These are phyloP conservation scores for Anthopleura sola DNA, from an alignment of 64 coral and sea anemone species.

Conservation along the genomic window DNA sequence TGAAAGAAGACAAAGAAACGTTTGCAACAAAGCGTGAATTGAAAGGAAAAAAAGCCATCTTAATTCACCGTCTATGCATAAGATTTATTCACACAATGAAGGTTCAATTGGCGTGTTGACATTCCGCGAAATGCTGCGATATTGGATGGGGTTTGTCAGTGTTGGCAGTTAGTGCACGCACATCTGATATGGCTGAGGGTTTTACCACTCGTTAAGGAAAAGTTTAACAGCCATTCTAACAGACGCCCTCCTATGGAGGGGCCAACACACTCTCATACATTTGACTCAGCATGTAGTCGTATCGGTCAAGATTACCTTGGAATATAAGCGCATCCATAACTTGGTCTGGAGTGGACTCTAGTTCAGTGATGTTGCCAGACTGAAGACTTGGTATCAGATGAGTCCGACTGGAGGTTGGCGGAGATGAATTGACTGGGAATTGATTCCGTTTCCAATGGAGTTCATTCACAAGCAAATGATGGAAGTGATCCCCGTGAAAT, in stretches of 20 bases:
- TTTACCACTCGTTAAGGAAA: conserved; percentile 8
- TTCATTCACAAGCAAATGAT: conserved; percentile 10
- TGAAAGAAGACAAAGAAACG: conserved; percentile 19
- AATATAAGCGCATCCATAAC: conserved; percentile 23
- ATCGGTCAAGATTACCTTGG: conserved; percentile 18
- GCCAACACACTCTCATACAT: conserved; percentile 4
- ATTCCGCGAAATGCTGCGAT: conserved; percentile 1
- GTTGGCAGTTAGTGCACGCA: not conserved
- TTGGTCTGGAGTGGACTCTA: not conserved
- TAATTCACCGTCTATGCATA: conserved; percentile 5
- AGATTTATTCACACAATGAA: conserved; percentile 5
- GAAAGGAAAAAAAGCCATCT: conserved; percentile 14
- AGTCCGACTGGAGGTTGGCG: not conserved
- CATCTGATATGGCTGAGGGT: not conserved
- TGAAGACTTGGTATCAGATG: not conserved
- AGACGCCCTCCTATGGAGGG: conserved; percentile 21
- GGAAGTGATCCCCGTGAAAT: conserved; percentile 35
- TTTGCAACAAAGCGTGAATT: conserved; percentile 12
- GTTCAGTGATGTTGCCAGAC: not conserved
- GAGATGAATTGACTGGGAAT: not conserved
- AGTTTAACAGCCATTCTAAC: conserved; percentile 7
- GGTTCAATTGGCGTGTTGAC: not conserved
- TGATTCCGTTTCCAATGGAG: not conserved
- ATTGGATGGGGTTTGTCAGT: not conserved
- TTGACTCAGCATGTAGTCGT: not conserved